Evolutionary conservation across 2,888 invertebrate genomes (phyloP), one percentile per base, ranked within the genome.

Genomic region (Pheosia tremula): DNA sequence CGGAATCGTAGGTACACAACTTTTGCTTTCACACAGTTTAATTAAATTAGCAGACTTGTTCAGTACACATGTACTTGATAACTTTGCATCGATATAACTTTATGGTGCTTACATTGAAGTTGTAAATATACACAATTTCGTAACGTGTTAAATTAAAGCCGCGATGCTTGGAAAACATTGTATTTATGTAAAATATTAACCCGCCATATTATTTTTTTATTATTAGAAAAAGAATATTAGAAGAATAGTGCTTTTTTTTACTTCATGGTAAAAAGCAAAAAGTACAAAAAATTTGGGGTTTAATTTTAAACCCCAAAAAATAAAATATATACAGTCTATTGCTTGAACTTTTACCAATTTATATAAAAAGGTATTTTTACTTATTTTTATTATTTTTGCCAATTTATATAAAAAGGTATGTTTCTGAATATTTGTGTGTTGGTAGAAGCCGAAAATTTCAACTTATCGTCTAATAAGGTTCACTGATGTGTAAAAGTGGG

Each of bases 11-110:
- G 4, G 8, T 8, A 37, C 8, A 3, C 7, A 56, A 56, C 56
- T 41, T 56, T 24, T 41, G 56, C 56, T 56, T 56, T 56, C 13
- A 41, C 13, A 41, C 56, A 56, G 56, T 56, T 56, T 41, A 56
- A 56, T 56, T 39, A 56, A 56, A 56, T 56, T 41, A 41, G 13
- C 24, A 41, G 24, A 50, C 49, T 50, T 58, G 52, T 43, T 41
- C 6, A 41, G 24, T 53, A 52, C 43, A 58, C 49, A 36, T 52
- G 58, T 58, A 58, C 43, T 50, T 49, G 13, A 49, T 37, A 37
- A 53, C 4, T 53, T 37, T 4, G 36, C 37, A 41, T 41, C 41
- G 39, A 56, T 56, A 41, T 56, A 56, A 56, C 41, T 56, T 56
- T 56, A n/a, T 4, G 39, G 41, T 10, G 55, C 41, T n/a, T 41